Evolutionary conservation across 2,888 invertebrate species (phyloP), one percentile per base, ranked within the genome.

Genomic region (Rugalucina vietnamica): DNA sequence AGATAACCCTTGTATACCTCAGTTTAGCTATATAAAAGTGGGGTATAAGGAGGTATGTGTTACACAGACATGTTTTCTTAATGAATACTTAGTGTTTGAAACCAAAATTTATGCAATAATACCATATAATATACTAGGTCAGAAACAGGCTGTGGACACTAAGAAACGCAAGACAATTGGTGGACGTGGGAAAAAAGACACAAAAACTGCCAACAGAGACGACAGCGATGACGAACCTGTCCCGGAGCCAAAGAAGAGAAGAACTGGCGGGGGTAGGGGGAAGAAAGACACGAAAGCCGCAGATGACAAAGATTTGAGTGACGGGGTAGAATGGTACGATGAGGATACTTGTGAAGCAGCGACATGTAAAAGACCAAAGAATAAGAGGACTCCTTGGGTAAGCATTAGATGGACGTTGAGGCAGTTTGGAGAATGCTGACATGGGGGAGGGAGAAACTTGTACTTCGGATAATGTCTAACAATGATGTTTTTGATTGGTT

Each of bases 301-400:
- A 12, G 50, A 70, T 0, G 85, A 86, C 0, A 86, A 86, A 8
- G 78, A 88, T 39, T 81, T 90, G 65, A 91, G 90, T 76, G 90
- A 91, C 5, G 91, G 91, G 21, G 91, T 91, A 18, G 88, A 89
- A 27, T 90, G 90, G 90, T 91, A 90, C n/a, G 92, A 92, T 29
- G 91, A 90, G 21, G 92, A 91, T 14, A 90, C 85, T 1, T 92
- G 92, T 85, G 88, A 90, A 14, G 89, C 91, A n/a, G 76, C 77
- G 2, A 87, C 88, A 72, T 91, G 92, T 82, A 88, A 88, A 78
- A 65, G 89, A 32, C 91, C 92, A 21, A 90, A 86, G 57, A 86
- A 89, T 76, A 89, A 88, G 43, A 75, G 86, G 75, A 89, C 91
- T 1, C 88, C 84, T 70, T 92, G 92, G 92, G 91, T 91, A 86